Evolutionary conservation across 1,140 invertebrate genomes (phyloP), one percentile per base, ranked within the genome.

Genomic region (Acyrthosiphon pisum): DNA sequence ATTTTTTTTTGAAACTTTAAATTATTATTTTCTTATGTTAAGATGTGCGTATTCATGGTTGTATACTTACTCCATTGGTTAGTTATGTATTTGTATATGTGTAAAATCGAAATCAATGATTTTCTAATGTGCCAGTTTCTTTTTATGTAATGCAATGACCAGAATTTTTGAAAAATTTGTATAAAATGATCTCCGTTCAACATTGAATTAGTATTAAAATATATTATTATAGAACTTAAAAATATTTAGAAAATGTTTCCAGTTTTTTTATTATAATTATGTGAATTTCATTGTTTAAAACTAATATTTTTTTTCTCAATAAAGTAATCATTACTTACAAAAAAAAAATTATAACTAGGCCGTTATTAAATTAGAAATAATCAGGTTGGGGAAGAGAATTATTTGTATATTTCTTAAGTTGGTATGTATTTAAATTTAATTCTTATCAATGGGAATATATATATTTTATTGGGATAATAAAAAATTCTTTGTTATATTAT

Each of bases 401-500:
- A 41, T 84, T 50, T 30, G 26, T 53, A 26, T 92, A 53, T 84
- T 50, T 93, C 44, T 93, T 76, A 30, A 93, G 76, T 93, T 84
- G 48, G 84, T 84, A 86, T 86, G 50, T 14, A 93, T 86, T 93
- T 53, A 93, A 86, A 84, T 92, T 92, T 83, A 92, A 92, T 44
- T 93, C 76, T 92, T 81, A 92, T 81, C 76, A 48, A 93, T 84
- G 91, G 81, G 81, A 93, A 0, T 93, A 86, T 84, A 86, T 84
- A 93, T 50, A 92, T 83, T 92, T 92, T 92, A 92, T 53, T 56
- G 91, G 91, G 91, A 41, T 37, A 44, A 86, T 92, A 46, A 60
- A 89, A 89, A 90, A 68, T 37, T 84, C 81, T 92, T 92, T 93
- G 91, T 93, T 93, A 86, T 93, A 93, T 93, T 93, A 93, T 93